A percentile compares a stretch with the other conserved stretches of the same genome.
phyloP scores from a whole-genome alignment of 1,140 invertebrate species.

The Bombus soroeensis region DNA sequence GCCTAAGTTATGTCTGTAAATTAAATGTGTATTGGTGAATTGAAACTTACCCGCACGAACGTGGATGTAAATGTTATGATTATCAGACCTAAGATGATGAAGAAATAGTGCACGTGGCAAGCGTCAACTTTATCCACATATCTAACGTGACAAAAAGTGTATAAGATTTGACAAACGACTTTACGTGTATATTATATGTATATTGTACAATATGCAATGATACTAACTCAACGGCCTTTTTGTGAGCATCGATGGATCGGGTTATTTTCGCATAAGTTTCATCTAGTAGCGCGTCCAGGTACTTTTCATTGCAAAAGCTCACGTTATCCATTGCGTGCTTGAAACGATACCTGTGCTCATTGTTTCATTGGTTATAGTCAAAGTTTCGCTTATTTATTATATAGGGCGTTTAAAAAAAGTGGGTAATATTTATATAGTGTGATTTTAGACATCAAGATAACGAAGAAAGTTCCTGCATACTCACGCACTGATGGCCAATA shows the following conservation, averaged over 20 bases:
- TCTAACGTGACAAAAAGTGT: neutral
- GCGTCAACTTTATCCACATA: neutral
- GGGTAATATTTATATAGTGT: neutral
- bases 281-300: neutral
- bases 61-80: neutral
- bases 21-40: neutral
- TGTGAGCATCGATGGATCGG: conserved; percentile 1
- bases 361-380: neutral
- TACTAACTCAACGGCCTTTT: conserved; percentile 7
- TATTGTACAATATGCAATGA: neutral
- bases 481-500: neutral
- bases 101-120: neutral
- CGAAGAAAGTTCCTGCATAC: neutral
- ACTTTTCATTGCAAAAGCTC: neutral
- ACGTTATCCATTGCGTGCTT: neutral
- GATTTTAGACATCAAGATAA: neutral
- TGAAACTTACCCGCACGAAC: neutral
- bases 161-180: neutral
- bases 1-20: neutral
- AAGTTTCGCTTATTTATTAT: neutral
- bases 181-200: neutral
- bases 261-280: neutral
- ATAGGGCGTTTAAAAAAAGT: neutral
- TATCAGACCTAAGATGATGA: neutral
- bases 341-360: neutral